Base-by-base conservation (phyloP, 2,888 invertebrate species). In the Neocrepidodera transversa region DNA sequence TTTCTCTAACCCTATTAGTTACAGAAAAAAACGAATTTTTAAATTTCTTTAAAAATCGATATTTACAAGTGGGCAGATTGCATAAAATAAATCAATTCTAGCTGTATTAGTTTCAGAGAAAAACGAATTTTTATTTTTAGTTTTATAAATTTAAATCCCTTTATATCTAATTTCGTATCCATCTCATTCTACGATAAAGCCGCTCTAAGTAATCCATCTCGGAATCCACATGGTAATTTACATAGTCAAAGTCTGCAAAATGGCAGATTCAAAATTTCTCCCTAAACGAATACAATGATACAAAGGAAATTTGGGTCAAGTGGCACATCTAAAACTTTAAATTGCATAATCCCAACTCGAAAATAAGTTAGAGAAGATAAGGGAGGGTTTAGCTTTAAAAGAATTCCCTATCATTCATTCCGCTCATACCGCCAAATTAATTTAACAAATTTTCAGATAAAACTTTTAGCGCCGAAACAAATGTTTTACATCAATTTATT, bases 321-420 rank as follows among this genome's bases (percentile, higher is more conserved):
- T 69, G 65, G 66, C 67, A 67, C 69, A 70, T 72, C 68, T 63
- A 69, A 36, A 74, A 73, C 69, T 74, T 73, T 74, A 71, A 72
- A 73, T 74, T 71, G 71, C 73, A 64, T 69, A 72, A 70, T 71
- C 70, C 68, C 68, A 67, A 72, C 67, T 71, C 67, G 70, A 66
- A 51, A 73, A 71, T 71, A 71, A 73, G 68, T 74, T 71, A 67
- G 61, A 68, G 61, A 64, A 68, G 71, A 74, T 71, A 72, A 72
- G 69, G 26, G 54, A 36, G 56, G 63, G 57, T 66, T 67, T 63
- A 65, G 65, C 62, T n/a, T n/a, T 61, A 68, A 70, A 69, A 69
- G 68, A 71, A 70, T 68, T 64, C 67, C 64, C 68, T 68, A 67
- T 68, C 68, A 68, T 69, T 68, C 66, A 67, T 71, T 68, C 67